Evolutionary conservation across 2,797 vertebrate genomes (phyloP), one percentile per base, ranked within the genome.

Genomic region (Adelosebastes latens): DNA sequence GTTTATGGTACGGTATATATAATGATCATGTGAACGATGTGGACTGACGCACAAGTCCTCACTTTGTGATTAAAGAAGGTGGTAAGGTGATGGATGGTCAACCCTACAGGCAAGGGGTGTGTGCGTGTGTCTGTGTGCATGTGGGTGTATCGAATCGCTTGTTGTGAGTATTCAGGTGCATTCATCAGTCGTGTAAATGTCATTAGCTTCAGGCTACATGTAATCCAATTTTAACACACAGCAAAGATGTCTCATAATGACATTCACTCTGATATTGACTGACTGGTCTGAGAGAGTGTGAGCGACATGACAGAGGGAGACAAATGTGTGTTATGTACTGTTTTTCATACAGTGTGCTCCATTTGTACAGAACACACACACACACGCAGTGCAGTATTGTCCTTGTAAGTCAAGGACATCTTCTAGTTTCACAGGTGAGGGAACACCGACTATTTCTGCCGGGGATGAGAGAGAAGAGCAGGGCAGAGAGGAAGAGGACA

Each of bases 361-460:
- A 55, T 61, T 72, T 79, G 12, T 61, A 68, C 5, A 22, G 24
- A 42, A 69, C 67, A 39, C 29, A 64, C 55, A 64, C 71, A 59
- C 46, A 60, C 24, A 81, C 34, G 27, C 34, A 34, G 55, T 65
- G 36, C 29, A 42, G 62, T 62, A 39, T 34, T 73, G 84, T 84
- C 85, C 84, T 88, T 89, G 66, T 27, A 59, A 78, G 75, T 89
- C 86, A 93, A 93, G 90, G 93, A 82, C 87, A 75, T 75, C 74
- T 60, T 36, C 78, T 84, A 84, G 80, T 89, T 92, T 91, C 86
- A 90, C 90, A 91, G 87, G 91, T 91, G 88, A 91, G 80, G 71
- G 82, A 89, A 72, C 81, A 83, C 72, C 78, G 86, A 80, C 74
- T 72, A 62, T 87, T 88, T 86, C 69, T 89, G 85, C 24, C 34